Evolutionary conservation across 2,888 invertebrate genomes (phyloP).

Genomic region (Perithous albicinctus): DNA sequence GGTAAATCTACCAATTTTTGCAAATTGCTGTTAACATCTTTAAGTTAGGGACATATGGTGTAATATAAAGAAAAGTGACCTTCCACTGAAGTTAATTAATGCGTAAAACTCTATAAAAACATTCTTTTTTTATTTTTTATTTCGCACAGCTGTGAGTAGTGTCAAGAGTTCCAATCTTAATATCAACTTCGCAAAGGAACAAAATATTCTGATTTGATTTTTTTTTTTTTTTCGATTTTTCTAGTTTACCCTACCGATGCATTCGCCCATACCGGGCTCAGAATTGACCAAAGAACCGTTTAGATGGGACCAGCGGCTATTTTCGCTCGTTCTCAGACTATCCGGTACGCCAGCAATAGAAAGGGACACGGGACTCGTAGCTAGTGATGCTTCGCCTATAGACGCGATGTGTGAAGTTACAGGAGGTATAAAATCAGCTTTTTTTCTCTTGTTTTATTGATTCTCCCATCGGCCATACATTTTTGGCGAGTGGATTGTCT

Average conservation of each 20-base stretch:
- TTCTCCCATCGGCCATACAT: background rate
- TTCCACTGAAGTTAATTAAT: too few relatives aligned
- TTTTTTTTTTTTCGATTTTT: slow-evolving; percentile 68
- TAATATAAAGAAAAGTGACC: too few relatives aligned
- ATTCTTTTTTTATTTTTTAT: too few relatives aligned
- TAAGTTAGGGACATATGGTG: too few relatives aligned
- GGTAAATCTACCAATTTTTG: too few relatives aligned
- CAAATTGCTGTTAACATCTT: too few relatives aligned
- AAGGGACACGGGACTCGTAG: slow-evolving; percentile 94
- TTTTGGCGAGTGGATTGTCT: background rate
- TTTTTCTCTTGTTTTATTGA: background rate
- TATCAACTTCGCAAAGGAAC: background rate
- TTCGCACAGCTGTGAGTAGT: too few relatives aligned
- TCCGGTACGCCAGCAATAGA: slow-evolving; percentile 96
- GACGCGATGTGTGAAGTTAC: slow-evolving; percentile 99
- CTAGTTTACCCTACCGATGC: slow-evolving; percentile 95
- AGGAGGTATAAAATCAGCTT: slow-evolving; percentile 89
- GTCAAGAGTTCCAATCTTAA: background rate
- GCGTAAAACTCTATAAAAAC: too few relatives aligned
- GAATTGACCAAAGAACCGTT: slow-evolving; percentile 99
- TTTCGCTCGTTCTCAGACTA: slow-evolving; percentile 96
- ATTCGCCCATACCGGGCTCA: slow-evolving; percentile 96
- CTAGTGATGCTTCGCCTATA: slow-evolving; percentile 97
- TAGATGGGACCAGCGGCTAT: slow-evolving; percentile 99
- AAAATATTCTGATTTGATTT: slow-evolving; percentile 24